Evolutionary conservation across 35 echinoderm and acorn worm genomes (phyloP).

Genomic region (Eucidaris tribuloides): DNA sequence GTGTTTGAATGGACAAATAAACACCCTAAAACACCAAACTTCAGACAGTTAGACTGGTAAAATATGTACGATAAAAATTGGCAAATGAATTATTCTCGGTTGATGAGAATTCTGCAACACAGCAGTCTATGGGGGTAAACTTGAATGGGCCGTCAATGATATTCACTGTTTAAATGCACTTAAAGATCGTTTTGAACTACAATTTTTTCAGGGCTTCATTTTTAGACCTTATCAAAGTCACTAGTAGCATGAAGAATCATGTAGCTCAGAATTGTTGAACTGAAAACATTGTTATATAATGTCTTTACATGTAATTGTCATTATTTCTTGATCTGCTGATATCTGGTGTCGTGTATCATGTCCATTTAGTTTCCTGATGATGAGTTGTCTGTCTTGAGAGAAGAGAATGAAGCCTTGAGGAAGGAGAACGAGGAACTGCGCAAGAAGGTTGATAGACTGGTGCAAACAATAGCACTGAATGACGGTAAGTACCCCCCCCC

Average conservation of each 20-base stretch:
- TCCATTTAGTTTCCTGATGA: conserved; percentile 2
- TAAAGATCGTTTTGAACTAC: background rate
- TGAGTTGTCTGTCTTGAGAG: background rate
- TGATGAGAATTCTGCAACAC: no score
- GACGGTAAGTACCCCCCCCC: background rate
- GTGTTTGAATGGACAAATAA: no score
- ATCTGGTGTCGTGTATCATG: background rate
- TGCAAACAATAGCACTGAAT: conserved; percentile 21
- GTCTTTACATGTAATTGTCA: background rate
- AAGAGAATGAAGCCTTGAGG: conserved; percentile 4
- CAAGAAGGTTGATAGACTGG: conserved; percentile 8
- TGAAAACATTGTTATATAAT: background rate
- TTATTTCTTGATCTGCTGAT: background rate
- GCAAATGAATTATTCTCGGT: no score
- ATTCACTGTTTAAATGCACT: no score
- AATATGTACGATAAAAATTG: no score
- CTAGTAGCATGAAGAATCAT: no score
- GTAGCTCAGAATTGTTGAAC: no score
- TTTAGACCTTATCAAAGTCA: background rate
- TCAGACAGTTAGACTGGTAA: no score
- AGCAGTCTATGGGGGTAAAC: no score
- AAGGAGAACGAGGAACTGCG: conserved; percentile 10
- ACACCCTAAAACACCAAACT: no score
- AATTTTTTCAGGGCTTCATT: background rate
- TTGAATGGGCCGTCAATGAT: no score